Conservation (phyloP, 2,797 vertebrate genomes). For the Spinus olivaceus region DNA sequence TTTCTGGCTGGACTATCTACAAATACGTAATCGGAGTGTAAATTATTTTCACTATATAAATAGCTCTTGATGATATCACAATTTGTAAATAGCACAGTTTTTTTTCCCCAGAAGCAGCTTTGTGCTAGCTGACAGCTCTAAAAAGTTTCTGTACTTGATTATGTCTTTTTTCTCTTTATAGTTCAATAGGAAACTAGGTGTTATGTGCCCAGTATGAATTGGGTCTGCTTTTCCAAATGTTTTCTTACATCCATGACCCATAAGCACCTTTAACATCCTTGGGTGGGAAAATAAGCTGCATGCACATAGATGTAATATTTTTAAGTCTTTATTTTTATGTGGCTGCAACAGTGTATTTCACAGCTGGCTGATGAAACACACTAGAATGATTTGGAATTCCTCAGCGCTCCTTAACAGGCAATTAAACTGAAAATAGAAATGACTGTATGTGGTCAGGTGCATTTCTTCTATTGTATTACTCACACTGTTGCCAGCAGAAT, state of each 20-base stretch:
- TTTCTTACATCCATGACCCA: neutral
- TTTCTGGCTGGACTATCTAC: slow-evolving; percentile 30
- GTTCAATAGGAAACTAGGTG: slow-evolving; percentile 21
- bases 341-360: slow-evolving; percentile 21
- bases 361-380: slow-evolving; percentile 55
- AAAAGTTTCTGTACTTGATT: slow-evolving; percentile 46
- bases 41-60: slow-evolving; percentile 64
- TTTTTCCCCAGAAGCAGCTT: slow-evolving; percentile 50
- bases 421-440: slow-evolving; percentile 69
- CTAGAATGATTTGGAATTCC: slow-evolving; percentile 55
- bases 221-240: slow-evolving; percentile 15
- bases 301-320: slow-evolving; percentile 6
- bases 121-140: slow-evolving; percentile 29
- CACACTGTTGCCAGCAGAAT: slow-evolving; percentile 25
- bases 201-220: neutral
- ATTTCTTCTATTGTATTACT: slow-evolving; percentile 29
- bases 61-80: slow-evolving; percentile 64
- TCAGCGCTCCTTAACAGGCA: slow-evolving; percentile 62
- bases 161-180: slow-evolving; percentile 18
- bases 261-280: slow-evolving; percentile 37
- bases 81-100: slow-evolving; percentile 54
- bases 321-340: slow-evolving; percentile 50
- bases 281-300: neutral
- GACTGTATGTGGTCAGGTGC: slow-evolving; percentile 46
- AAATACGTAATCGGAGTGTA: slow-evolving; percentile 61